Percentiles rank a stretch among this genome's conserved stretches.
These are phyloP conservation scores for Tachina lurida DNA, from an alignment of 2,888 invertebrate genomes.

Conservation along the genomic window DNA sequence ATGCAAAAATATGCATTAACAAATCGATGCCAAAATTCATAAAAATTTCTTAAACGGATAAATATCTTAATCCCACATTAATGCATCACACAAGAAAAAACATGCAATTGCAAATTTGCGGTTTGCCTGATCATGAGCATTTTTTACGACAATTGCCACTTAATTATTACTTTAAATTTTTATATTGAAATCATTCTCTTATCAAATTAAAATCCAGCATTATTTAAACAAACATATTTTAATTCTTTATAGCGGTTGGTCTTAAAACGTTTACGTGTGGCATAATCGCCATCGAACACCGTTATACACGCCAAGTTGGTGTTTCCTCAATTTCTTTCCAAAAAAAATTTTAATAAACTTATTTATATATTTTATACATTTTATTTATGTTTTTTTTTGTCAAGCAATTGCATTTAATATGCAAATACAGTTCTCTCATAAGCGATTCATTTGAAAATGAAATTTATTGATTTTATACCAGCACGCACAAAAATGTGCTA, in stretches of 20 bases:
- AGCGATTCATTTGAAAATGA: conserved; percentile 54
- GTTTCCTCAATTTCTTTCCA: neutral
- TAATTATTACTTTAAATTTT: too few species aligned
- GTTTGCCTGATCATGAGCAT: too few species aligned
- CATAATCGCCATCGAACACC: neutral
- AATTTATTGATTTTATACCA: conserved; percentile 51
- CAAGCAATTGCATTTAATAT: conserved; percentile 50
- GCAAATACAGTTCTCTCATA: conserved; percentile 46
- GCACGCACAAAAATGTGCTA: conserved; percentile 26
- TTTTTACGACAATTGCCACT: too few species aligned
- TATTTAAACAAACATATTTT: neutral
- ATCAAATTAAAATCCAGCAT: neutral
- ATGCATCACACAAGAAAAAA: too few species aligned
- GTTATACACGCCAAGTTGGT: neutral
- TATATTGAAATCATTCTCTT: too few species aligned
- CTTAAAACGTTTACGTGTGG: neutral
- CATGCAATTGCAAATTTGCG: too few species aligned
- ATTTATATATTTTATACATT: neutral
- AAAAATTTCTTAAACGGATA: too few species aligned
- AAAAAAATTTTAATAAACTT: neutral
- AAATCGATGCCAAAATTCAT: too few species aligned
- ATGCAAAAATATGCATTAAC: too few species aligned
- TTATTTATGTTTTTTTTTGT: neutral
- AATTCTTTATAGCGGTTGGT: neutral
- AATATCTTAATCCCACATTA: too few species aligned